These are phyloP conservation scores for Dreissena polymorpha DNA, from an alignment of 1,140 invertebrate genomes.

Conservation along the genomic window DNA sequence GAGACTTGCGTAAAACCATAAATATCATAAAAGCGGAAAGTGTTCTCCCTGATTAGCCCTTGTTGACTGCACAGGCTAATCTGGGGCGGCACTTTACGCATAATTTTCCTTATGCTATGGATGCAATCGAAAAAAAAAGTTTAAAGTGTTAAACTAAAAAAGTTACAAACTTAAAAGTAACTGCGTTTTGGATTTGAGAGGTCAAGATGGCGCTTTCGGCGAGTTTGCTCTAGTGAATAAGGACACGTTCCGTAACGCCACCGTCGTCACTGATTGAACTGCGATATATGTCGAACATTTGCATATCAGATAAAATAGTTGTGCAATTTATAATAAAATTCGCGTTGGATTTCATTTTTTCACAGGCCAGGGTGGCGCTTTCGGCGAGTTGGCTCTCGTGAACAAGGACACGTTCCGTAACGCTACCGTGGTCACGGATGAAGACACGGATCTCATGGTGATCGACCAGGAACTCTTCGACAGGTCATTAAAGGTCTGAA, in stretches of 20 bases:
- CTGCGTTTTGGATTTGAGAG: conserved; percentile 47
- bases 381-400: conserved; percentile 77
- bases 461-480: conserved; percentile 75
- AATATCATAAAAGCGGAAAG: too few species aligned
- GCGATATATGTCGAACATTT: not conserved
- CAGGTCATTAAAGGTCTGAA: conserved; percentile 72
- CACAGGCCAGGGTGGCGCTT: conserved; percentile 71
- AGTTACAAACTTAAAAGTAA: too few species aligned
- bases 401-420: conserved; percentile 73
- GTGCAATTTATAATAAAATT: conserved; percentile 54
- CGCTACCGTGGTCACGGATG: conserved; percentile 75
- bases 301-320: too few species aligned
- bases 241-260: conserved; percentile 74
- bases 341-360: too few species aligned
- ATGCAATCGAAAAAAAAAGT: too few species aligned
- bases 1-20: too few species aligned
- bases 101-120: too few species aligned
- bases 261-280: conserved; percentile 68
- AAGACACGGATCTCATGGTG: conserved; percentile 72
- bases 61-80: too few species aligned
- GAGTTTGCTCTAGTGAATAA: conserved; percentile 75
- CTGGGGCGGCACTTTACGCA: too few species aligned
- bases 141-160: too few species aligned
- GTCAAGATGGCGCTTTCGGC: conserved; percentile 73
- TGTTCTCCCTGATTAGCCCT: too few species aligned